phyloP scores from a whole-genome alignment of 2,113 vertebrate genomes.

The Origma solitaria region DNA sequence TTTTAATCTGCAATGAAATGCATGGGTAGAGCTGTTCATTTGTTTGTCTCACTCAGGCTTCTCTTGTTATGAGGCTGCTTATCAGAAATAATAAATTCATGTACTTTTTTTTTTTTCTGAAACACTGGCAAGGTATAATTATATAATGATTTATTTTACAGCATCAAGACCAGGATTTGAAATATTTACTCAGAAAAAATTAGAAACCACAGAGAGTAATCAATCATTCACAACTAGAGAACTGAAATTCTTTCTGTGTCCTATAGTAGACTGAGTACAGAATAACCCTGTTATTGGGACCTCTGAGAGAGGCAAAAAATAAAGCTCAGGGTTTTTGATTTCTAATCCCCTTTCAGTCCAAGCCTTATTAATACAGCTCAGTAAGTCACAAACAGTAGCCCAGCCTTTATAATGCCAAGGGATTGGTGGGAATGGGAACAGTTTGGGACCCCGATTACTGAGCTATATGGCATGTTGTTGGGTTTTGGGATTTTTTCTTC shows the following conservation, averaged over 20 bases:
- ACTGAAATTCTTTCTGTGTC: neutral
- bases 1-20: neutral
- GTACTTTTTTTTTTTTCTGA: neutral
- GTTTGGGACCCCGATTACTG: neutral
- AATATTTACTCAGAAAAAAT: conserved; percentile 35
- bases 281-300: neutral
- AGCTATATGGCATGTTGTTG: neutral
- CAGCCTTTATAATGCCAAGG: neutral
- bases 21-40: neutral
- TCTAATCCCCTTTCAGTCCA: neutral
- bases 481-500: neutral
- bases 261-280: neutral
- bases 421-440: neutral
- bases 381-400: neutral
- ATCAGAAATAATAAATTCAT: neutral
- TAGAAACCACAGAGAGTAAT: neutral
- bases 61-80: neutral
- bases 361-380: neutral
- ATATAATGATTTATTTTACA: conserved; percentile 13
- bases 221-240: neutral
- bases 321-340: neutral
- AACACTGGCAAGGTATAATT: conserved; percentile 3
- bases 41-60: neutral
- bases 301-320: neutral
- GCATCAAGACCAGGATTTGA: neutral